These are phyloP conservation scores for Stichodactyla helianthus DNA, from an alignment of 64 coral and sea anemone genomes.

Conservation along the genomic window DNA sequence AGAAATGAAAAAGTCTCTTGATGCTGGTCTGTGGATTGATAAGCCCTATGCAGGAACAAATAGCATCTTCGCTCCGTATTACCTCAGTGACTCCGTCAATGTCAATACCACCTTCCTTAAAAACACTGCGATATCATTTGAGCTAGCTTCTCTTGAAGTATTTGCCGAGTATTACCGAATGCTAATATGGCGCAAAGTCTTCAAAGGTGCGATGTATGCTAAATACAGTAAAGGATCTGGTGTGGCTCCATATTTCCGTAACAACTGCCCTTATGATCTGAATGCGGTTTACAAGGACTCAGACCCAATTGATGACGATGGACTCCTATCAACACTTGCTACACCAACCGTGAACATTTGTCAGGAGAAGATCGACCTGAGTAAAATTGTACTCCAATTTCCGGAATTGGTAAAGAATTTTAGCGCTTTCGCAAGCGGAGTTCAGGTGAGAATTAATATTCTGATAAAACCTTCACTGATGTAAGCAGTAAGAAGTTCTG, in stretches of 20 bases:
- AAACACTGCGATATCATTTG: neutral
- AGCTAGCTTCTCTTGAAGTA: neutral
- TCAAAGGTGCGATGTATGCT: neutral
- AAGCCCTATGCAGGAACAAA: neutral
- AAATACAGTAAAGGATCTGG: neutral
- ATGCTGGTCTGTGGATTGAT: neutral
- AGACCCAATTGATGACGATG: neutral
- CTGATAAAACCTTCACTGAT: neutral
- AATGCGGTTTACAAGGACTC: neutral
- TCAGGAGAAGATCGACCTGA: neutral
- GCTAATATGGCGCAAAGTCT: neutral
- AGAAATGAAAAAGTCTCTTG: neutral
- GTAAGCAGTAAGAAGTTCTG: no score
- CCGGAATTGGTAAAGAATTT: constrained; percentile 1
- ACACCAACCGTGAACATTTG: neutral
- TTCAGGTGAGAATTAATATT: neutral
- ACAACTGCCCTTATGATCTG: constrained; percentile 9
- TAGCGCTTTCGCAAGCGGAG: neutral
- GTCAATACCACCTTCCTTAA: neutral
- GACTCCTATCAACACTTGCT: neutral
- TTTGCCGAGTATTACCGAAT: constrained; percentile 5
- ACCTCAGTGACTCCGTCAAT: neutral
- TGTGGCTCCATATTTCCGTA: neutral
- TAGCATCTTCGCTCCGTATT: neutral
- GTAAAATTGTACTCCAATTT: constrained; percentile 5